Evolutionary conservation across 2,888 invertebrate species (phyloP).

Genomic region (Catocala nupta): DNA sequence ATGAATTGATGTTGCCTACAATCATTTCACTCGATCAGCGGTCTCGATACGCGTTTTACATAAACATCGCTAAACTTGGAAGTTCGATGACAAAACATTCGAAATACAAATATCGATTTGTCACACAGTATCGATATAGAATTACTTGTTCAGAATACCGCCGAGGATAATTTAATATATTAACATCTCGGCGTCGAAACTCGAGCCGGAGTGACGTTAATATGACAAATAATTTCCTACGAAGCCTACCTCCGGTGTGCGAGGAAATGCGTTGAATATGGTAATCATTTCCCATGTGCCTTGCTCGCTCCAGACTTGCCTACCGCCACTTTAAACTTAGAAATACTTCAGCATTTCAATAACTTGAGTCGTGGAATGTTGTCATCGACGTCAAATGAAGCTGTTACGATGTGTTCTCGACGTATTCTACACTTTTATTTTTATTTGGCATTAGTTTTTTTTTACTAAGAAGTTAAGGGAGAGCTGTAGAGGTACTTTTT

Average conservation of each 20-base stretch:
- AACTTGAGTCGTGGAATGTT: conserved; percentile 36
- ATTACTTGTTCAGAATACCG: conserved; percentile 65
- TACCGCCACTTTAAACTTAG: conserved; percentile 71
- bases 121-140: conserved; percentile 59
- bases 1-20: conserved; percentile 21
- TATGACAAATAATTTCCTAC: conserved; percentile 85
- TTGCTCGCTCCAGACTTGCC: conserved; percentile 58
- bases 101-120: conserved; percentile 49
- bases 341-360: conserved; percentile 67
- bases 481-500: too few species aligned
- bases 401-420: conserved; percentile 21
- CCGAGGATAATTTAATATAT: conserved; percentile 79
- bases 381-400: conserved; percentile 22
- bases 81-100: conserved; percentile 43
- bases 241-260: conserved; percentile 72
- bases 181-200: conserved; percentile 76
- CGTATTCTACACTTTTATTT: conserved; percentile 20
- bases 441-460: conserved; percentile 10
- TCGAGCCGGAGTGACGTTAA: conserved; percentile 80
- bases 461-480: too few species aligned
- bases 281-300: conserved; percentile 80
- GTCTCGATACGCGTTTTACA: conserved; percentile 34
- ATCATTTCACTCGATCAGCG: conserved; percentile 26
- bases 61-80: conserved; percentile 43
- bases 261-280: conserved; percentile 82